phyloP scores from a whole-genome alignment of 2,888 invertebrate genomes.

The Zeuzera pyrina region DNA sequence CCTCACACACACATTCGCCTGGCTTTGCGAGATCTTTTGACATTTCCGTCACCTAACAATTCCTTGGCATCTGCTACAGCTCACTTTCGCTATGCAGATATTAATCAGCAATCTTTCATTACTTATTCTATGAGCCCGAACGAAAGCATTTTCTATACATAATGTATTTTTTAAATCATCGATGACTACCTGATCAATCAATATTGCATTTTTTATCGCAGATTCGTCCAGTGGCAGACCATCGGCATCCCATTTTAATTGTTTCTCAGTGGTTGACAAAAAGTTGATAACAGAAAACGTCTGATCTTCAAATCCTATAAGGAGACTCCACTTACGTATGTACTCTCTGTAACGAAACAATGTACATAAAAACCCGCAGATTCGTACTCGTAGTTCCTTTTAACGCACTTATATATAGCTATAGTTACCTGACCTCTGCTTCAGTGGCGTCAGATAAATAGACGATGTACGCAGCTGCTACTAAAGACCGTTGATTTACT shows the following conservation, averaged over 20 bases:
- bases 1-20: too few relatives aligned
- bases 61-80: too few relatives aligned
- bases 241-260: conserved; percentile 88
- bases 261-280: conserved; percentile 69
- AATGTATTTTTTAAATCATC: neutral
- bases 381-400: neutral
- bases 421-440: conserved; percentile 71
- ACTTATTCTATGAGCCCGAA: too few relatives aligned
- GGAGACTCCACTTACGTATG: conserved; percentile 61
- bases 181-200: conserved; percentile 79
- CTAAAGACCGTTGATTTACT: conserved; percentile 76
- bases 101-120: neutral
- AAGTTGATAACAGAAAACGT: conserved; percentile 56
- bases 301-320: conserved; percentile 47
- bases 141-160: too few relatives aligned
- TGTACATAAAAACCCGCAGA: too few relatives aligned
- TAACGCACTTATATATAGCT: neutral
- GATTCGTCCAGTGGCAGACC: conserved; percentile 86
- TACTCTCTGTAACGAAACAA: conserved; percentile 48
- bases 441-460: conserved; percentile 82
- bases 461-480: conserved; percentile 85
- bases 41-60: too few relatives aligned
- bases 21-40: too few relatives aligned
- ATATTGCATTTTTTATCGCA: conserved; percentile 86
- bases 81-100: too few relatives aligned